phyloP scores from a whole-genome alignment of 2,797 vertebrate species.

The Gallinago solitaria region DNA sequence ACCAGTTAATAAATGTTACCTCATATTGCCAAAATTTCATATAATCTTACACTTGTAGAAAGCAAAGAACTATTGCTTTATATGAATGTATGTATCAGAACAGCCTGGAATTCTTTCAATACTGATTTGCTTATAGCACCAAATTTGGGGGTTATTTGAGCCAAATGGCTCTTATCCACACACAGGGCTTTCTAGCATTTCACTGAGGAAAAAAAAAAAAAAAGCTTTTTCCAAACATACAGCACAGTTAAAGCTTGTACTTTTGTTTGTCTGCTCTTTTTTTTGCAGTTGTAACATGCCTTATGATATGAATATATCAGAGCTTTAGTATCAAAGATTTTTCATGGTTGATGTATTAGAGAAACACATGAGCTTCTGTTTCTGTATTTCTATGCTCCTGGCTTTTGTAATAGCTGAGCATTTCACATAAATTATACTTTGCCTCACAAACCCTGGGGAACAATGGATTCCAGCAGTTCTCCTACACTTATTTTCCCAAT shows the following conservation, averaged over 20 bases:
- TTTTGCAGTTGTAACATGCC: background rate
- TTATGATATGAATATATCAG: background rate
- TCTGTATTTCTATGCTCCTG: background rate
- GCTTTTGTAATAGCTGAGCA: background rate
- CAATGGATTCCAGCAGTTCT: background rate
- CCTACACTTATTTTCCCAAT: background rate
- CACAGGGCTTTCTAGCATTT: background rate
- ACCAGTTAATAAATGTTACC: background rate
- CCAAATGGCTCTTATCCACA: constrained; percentile 3
- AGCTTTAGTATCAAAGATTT: background rate
- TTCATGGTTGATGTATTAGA: background rate
- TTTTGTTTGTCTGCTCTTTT: background rate
- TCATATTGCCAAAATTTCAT: background rate
- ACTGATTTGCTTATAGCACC: background rate
- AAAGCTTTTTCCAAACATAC: background rate
- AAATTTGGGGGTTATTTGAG: background rate
- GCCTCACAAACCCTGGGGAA: background rate
- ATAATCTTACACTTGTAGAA: background rate
- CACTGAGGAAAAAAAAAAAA: background rate
- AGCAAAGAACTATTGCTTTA: background rate
- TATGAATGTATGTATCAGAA: background rate
- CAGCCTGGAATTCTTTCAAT: background rate
- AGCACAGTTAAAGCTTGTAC: background rate
- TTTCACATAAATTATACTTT: background rate
- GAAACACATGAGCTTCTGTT: background rate